These are phyloP conservation scores for Nemopilema nomurai DNA, from an alignment of 30 jellyfish, hydroid and myxozoan genomes.

Conservation along the genomic window DNA sequence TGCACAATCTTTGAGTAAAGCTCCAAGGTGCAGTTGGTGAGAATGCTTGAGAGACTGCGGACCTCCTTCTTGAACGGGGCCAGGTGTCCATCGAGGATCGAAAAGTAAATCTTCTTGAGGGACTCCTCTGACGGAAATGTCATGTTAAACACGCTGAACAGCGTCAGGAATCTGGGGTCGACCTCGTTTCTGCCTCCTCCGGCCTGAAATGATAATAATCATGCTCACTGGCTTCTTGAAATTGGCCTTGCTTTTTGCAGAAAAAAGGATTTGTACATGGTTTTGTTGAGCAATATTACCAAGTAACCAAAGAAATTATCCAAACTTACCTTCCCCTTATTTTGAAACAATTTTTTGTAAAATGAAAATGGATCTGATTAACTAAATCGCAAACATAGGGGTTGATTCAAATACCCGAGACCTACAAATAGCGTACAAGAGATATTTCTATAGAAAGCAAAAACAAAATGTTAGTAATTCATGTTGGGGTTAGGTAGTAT, in stretches of 20 bases:
- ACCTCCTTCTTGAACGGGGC: conserved; percentile 85
- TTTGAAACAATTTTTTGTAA: too few species aligned
- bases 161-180: conserved; percentile 91
- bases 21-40: conserved; percentile 88
- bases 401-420: too few species aligned
- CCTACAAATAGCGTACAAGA: too few species aligned
- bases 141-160: conserved; percentile 92
- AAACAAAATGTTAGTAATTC: too few species aligned
- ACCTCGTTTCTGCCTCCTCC: conserved; percentile 99
- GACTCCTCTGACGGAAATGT: conserved; percentile 95
- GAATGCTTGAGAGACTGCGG: conserved; percentile 52
- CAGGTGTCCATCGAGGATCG: conserved; percentile 91
- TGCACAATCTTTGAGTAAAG: conserved; percentile 80
- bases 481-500: too few species aligned
- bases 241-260: not conserved
- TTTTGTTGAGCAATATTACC: too few species aligned
- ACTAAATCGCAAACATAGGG: too few species aligned
- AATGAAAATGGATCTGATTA: too few species aligned
- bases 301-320: too few species aligned
- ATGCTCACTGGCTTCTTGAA: not conserved
- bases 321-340: too few species aligned
- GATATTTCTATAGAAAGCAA: too few species aligned
- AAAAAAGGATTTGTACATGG: not conserved
- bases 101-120: conserved; percentile 78
- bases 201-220: conserved; percentile 68